Conservation (phyloP, 1,140 invertebrate species). For the Lucilia sericata region DNA sequence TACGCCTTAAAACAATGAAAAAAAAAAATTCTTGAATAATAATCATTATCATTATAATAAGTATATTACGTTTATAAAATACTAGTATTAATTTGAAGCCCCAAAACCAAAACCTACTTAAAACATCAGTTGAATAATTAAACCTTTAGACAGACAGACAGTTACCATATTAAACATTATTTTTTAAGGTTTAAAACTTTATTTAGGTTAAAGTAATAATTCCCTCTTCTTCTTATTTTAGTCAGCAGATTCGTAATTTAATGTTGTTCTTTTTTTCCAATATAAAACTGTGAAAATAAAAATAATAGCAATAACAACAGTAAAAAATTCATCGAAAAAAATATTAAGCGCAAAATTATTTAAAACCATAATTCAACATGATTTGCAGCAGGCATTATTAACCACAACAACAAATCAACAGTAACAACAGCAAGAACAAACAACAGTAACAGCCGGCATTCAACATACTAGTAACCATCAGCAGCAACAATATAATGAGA, state of each 20-base stretch:
- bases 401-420: conserved; percentile 16
- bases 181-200: background rate
- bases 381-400: conserved; percentile 37
- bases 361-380: conserved; percentile 41
- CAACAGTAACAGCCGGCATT: background rate
- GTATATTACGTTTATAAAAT: no score
- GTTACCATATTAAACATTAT: background rate
- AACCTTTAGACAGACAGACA: no score
- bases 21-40: no score
- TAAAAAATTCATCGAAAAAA: background rate
- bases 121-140: no score
- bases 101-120: no score
- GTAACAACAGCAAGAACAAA: background rate
- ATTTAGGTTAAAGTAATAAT: conserved; percentile 35
- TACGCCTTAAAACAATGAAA: background rate
- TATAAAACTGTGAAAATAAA: conserved; percentile 23
- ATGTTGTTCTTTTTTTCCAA: background rate
- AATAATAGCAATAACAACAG: background rate
- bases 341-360: conserved; percentile 20
- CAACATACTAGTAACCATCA: background rate
- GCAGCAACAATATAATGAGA: background rate
- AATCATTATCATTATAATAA: no score
- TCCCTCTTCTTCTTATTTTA: background rate
- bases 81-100: no score
- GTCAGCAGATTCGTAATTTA: background rate